Base-by-base conservation (phyloP, 2,113 vertebrate genomes). In the Sorex fumeus region DNA sequence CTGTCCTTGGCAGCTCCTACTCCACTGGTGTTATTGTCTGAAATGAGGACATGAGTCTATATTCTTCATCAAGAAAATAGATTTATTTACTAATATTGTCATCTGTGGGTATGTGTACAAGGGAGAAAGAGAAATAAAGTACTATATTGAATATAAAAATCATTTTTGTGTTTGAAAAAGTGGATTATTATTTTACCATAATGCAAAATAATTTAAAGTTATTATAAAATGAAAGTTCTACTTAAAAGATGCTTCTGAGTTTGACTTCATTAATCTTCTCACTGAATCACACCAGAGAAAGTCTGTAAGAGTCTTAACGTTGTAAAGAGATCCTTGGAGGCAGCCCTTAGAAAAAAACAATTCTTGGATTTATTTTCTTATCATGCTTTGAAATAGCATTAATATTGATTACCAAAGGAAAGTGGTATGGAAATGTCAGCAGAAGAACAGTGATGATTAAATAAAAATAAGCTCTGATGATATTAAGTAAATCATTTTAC, bases 361-460 rank as follows among this genome's bases (percentile, higher is more conserved):
- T 28, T 92, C 84, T 28, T 40, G 60, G 60, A 97, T 97, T 98
- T 97, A 98, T 98, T 98, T 98, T 98, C 75, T 96, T 96, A 97
- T 97, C 92, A 97, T 72, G 32, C 72, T 95, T 97, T 97, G 93
- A 98, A 98, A 97, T 92, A 97, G 57, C 47, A 97, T 97, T 98
- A 98, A 97, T 98, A 98, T 97, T 97, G 97, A 97, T 98, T 97
- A 80, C 87, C 91, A 97, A 91, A 97, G 94, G 79, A 96, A 94
- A 5, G 91, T 43, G 60, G 8, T 7, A 92, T 81, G 34, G 43
- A 94, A 96, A 95, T 62, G 3, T 47, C 21, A 88, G 71, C 62
- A 91, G 34, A 93, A 95, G 72, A 96, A 88, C 3, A 89, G 81
- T 88, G 62, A 83, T 88, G 3, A 79, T 91, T 94, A 45, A 12